Percentiles rank a stretch among this genome's conserved stretches.
phyloP scores from a whole-genome alignment of 2,113 vertebrate genomes.

The Halichoerus grypus region DNA sequence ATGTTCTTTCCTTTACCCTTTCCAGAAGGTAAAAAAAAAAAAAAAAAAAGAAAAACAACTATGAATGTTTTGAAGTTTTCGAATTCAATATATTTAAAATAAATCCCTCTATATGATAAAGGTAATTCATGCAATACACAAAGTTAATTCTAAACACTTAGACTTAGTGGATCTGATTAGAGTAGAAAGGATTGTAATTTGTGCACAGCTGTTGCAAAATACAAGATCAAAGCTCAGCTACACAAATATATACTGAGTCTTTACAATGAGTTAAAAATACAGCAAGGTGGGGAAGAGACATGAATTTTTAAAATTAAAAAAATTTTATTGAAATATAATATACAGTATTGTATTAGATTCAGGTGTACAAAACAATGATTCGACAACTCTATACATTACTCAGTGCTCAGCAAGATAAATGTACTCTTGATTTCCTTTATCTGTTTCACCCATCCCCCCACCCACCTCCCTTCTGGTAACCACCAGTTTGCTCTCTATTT shows the following conservation, averaged over 20 bases:
- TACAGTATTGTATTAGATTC: background rate
- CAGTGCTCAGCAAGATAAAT: background rate
- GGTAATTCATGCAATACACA: background rate
- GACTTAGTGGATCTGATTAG: background rate
- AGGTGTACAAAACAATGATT: background rate
- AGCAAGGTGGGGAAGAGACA: background rate
- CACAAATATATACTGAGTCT: background rate
- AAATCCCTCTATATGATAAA: background rate
- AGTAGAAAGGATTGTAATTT: conserved; percentile 2
- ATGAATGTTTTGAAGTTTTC: background rate
- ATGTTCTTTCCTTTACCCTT: conserved; percentile 16
- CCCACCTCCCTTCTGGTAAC: background rate
- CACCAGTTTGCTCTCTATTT: background rate
- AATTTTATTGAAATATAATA: background rate
- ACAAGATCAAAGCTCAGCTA: background rate
- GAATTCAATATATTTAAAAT: conserved; percentile 49
- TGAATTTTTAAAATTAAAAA: background rate
- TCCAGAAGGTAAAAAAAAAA: background rate
- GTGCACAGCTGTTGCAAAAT: background rate
- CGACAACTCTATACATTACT: background rate
- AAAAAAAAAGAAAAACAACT: background rate
- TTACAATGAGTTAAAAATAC: background rate
- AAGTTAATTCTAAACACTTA: background rate
- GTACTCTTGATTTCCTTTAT: background rate
- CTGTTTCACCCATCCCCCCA: background rate